phyloP scores from a whole-genome alignment of 2,888 invertebrate species.

The Elysia crispata region DNA sequence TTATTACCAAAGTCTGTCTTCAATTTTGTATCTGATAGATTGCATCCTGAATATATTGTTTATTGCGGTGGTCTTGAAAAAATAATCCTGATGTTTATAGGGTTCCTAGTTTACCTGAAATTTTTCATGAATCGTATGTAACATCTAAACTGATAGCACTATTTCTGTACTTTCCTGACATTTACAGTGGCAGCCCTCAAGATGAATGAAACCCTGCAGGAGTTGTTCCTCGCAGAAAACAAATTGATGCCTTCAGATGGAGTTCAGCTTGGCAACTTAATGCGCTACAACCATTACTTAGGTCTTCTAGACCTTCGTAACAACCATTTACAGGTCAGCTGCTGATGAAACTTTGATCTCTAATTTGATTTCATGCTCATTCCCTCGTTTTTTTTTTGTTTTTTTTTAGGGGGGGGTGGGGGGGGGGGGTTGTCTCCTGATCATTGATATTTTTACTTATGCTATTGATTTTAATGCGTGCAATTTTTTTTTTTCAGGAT shows the following conservation, averaged over 20 bases:
- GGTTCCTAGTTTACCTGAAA: too few relatives aligned
- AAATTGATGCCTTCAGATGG: slow-evolving; percentile 86
- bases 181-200: slow-evolving; percentile 87
- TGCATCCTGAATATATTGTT: too few relatives aligned
- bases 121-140: too few relatives aligned
- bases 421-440: not conserved
- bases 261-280: slow-evolving; percentile 85
- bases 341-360: not conserved
- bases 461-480: too few relatives aligned
- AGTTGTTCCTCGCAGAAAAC: slow-evolving; percentile 91
- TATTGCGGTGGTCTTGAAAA: too few relatives aligned
- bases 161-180: not conserved
- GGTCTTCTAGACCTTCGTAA: slow-evolving; percentile 88
- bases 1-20: too few relatives aligned
- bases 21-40: too few relatives aligned
- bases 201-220: slow-evolving; percentile 85
- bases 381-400: not conserved
- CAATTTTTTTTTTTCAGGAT: slow-evolving; percentile 80
- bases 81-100: too few relatives aligned
- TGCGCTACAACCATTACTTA: slow-evolving; percentile 86
- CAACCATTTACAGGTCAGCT: slow-evolving; percentile 78
- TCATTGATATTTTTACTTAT: not conserved
- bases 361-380: not conserved
- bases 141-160: not conserved
- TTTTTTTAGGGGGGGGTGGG: too few relatives aligned